Evolutionary conservation across 2,888 invertebrate genomes (phyloP), one percentile per base, ranked within the genome.

Genomic region (Macrophya alboannulata): DNA sequence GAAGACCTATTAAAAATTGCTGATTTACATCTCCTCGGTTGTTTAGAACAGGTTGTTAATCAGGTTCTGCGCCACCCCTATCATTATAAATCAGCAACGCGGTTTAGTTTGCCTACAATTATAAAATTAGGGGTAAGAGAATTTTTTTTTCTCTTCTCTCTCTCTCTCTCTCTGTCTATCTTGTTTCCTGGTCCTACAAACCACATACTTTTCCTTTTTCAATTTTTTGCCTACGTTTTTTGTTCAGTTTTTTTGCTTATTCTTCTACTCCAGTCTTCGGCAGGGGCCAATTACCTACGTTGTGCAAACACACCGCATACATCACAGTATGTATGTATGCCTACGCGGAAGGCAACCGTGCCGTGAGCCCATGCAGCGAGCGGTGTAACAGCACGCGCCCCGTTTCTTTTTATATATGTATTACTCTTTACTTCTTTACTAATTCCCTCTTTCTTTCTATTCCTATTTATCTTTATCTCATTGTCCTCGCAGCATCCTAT

Each of bases 231-330:
- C n/a, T 9, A 40, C 48, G 48, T 76, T 86, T 65, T 85, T 84
- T 82, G 74, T 74, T 43, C 31, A 86, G n/a, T 71, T 68, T 31
- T 40, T 40, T 62, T 87, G 48, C 76, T 76, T 43, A 48, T 86
- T 74, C 85, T 85, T 71, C 79, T 85, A 74, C 87, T 48, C 83
- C 85, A 65, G 21, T 79, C 55, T 51, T 79, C 21, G 17, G 79
- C 59, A 4, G 55, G n/a, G 55, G n/a, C 37, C 83, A 83, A 83
- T 83, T 83, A 71, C 40, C 37, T 40, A 37, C 10, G 71, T 71
- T 71, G 40, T 71, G 37, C 40, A 71, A 71, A 71, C 71, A 71
- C 40, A 31, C 31, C 31, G 31, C 62, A n/a, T n/a, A 62, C 62
- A 62, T 21, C 62, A 62, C 21, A n/a, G 77, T 25, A 51, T 72